Conservation (phyloP, 2,888 invertebrate genomes). For the Ctenicera cuprea region DNA sequence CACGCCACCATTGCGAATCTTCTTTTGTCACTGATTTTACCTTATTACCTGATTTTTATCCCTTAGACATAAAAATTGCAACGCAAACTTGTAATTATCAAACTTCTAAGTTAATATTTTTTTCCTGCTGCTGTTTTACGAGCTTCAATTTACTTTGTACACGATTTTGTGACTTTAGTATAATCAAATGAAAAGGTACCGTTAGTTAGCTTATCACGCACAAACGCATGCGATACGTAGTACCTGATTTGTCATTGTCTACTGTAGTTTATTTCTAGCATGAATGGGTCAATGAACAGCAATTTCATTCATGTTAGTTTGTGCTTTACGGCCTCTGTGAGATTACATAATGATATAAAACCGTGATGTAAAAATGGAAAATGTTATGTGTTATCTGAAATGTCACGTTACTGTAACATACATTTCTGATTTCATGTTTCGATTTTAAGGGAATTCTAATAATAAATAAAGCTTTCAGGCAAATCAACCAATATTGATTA, state of each 20-base stretch:
- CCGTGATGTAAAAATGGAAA: constrained; percentile 19
- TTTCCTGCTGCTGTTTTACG: not conserved
- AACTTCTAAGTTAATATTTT: no score
- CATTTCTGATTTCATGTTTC: not conserved
- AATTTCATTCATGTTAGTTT: constrained; percentile 49
- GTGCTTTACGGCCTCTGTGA: constrained; percentile 12
- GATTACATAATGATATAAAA: constrained; percentile 10
- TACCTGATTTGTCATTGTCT: constrained; percentile 67
- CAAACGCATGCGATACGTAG: constrained; percentile 62
- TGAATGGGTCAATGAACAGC: constrained; percentile 60
- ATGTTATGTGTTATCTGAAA: constrained; percentile 17
- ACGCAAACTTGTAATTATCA: no score
- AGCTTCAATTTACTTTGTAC: not conserved
- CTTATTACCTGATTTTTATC: not conserved
- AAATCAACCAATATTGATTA: not conserved
- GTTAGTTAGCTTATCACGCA: constrained; percentile 59
- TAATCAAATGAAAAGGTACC: constrained; percentile 27
- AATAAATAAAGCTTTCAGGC: not conserved
- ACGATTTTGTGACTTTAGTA: not conserved
- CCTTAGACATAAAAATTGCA: not conserved
- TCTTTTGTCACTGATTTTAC: constrained; percentile 16
- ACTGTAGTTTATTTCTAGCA: constrained; percentile 63
- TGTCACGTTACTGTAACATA: not conserved
- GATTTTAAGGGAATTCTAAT: not conserved
- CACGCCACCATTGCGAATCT: constrained; percentile 35